Base-by-base conservation (phyloP, 1,140 invertebrate genomes). In the Drosophila obscura region DNA sequence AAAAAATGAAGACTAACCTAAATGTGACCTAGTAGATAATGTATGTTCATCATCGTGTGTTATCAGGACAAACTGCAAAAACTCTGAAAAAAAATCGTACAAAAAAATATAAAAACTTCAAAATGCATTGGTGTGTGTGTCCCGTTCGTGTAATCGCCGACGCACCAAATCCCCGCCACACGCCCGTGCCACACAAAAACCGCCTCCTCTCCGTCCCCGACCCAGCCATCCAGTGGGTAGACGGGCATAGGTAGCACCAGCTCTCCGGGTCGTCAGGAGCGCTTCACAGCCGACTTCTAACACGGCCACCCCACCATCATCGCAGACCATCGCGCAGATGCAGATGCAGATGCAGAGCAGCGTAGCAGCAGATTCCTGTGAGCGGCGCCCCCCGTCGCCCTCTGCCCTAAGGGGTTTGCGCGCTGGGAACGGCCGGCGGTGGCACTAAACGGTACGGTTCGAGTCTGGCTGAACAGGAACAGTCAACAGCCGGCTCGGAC, bases 111-210 rank as follows among this genome's bases (percentile, higher is more conserved):
- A 79, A 87, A 83, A 87, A 76, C 66, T 64, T 59, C 79, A 87
- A 88, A 87, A 72, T 87, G 83, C 83, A 88, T 88, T 88, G 83
- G 83, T 88, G 83, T 88, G 83, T 88, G 83, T 88, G 83, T 88
- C 83, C 83, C 83, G 83, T 88, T 88, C 83, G 83, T 88, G 83
- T 55, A 88, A 88, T 88, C 83, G 80, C 84, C 77, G 83, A 64
- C 78, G 78, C 74, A 69, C 61, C 62, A 67, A 64, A 55, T 58
- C 62, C 58, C 65, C 51, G 16, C 50, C 35, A 39, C 35, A 39
- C 9, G 15, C 55, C 50, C 43, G 35, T 39, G 35, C 49, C 39
- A 28, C 69, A 43, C 45, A 31, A 51, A n/a, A 59, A 55, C 59
- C 53, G 44, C 50, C 49, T 28, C 22, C 51, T 28, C 44, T 55